Evolutionary conservation across 2,113 vertebrate genomes (phyloP), one percentile per base, ranked within the genome.

Genomic region (Cromileptes altivelis): DNA sequence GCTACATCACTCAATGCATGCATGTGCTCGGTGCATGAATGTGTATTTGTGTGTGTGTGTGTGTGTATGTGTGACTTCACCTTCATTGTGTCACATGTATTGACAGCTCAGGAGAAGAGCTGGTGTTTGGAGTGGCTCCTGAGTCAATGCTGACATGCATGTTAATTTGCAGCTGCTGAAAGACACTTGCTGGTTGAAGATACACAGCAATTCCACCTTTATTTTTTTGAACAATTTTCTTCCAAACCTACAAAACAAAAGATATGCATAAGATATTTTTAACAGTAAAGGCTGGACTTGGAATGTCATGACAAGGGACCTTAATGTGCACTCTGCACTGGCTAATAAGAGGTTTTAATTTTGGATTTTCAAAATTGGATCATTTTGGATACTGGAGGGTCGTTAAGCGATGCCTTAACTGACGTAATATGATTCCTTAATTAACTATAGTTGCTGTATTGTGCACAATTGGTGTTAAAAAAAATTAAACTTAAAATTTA

Each of bases 121-220:
- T 64, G 65, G 18, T 68, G 71, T 88, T 75, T 82, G 56, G 5
- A 84, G 58, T 52, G 13, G 65, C 78, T 82, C 52, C 37, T 45
- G 47, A 70, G 49, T 72, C 67, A 62, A 45, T 82, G 62, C 71
- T 65, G 53, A 68, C 19, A 67, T 75, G 63, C 65, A 75, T 85
- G 69, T 84, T 68, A 84, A 82, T 75, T 6, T 17, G 49, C 61
- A 73, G 33, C 52, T 47, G 40, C 37, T 57, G 42, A 74, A 60
- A 63, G 25, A 14, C 12, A 23, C 50, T 33, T 47, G n/a, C 0
- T 40, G 73, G 17, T 42, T 1, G 3, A 21, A 33, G 30, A n/a
- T 9, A 23, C 4, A 53, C 15, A 37, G 40, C 21, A 50, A 21
- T 47, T n/a, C 33, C 4, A 23, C 50, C 14, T 64, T 70, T 57